A percentile compares a stretch with the other conserved stretches of the same genome.
phyloP scores from a whole-genome alignment of 2,113 vertebrate genomes.

The Oophaga pumilio region DNA sequence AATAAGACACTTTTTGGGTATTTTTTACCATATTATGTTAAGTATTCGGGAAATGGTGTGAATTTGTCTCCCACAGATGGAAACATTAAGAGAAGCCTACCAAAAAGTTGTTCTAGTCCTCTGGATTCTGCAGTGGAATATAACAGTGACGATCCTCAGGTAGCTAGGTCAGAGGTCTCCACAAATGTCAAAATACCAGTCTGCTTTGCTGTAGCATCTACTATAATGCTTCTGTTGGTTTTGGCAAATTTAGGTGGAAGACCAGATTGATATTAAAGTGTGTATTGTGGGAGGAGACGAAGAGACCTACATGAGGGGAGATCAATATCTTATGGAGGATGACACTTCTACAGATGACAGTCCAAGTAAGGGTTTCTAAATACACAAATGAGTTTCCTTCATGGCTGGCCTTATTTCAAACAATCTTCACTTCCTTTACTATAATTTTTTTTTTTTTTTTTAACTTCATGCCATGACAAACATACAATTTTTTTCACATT shows the following conservation, averaged over 20 bases:
- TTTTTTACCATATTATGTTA: background rate
- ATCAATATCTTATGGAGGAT: background rate
- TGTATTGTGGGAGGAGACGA: background rate
- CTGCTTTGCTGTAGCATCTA: background rate
- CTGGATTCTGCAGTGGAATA: background rate
- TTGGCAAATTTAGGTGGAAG: background rate
- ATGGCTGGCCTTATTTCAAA: background rate
- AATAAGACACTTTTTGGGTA: background rate
- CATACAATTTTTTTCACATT: too few relatives aligned
- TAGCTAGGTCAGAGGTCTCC: background rate
- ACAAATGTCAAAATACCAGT: background rate
- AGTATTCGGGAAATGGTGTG: background rate
- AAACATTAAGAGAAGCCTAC: background rate
- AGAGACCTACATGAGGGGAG: background rate
- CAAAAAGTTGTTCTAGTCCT: background rate
- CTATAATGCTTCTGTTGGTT: background rate
- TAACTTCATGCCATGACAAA: too few relatives aligned
- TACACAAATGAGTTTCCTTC: background rate
- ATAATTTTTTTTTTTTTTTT: too few relatives aligned
- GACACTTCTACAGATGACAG: background rate
- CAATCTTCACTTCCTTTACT: background rate
- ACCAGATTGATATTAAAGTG: background rate
- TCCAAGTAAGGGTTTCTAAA: background rate
- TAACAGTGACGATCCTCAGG: background rate
- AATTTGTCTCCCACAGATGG: background rate